A percentile compares a stretch with the other conserved stretches of the same genome.
phyloP scores from a whole-genome alignment of 2,113 vertebrate species.

The Mesembrinibis cayennensis region DNA sequence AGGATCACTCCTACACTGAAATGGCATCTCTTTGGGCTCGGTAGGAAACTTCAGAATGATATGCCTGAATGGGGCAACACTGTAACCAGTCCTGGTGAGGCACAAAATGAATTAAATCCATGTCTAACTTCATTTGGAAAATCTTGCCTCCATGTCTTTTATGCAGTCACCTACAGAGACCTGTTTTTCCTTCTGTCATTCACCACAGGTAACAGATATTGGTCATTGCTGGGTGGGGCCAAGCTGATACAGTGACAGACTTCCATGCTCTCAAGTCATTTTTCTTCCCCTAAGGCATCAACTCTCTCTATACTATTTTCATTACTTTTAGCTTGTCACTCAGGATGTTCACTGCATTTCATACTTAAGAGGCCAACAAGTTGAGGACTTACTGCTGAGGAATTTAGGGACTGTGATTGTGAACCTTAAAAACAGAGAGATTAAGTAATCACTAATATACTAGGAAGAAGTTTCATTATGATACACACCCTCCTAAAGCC shows the following conservation, averaged over 20 bases:
- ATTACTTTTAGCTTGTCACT: not conserved
- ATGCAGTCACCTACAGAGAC: not conserved
- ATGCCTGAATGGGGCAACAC: not conserved
- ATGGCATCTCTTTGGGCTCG: not conserved
- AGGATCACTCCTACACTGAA: not conserved
- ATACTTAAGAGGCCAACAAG: not conserved
- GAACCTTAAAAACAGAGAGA: not conserved
- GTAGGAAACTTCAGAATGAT: not conserved
- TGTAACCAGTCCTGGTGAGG: not conserved
- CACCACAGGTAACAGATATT: not conserved
- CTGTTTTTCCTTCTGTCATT: not conserved
- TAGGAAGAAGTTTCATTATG: not conserved
- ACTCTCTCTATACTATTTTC: not conserved
- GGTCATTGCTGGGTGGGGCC: not conserved
- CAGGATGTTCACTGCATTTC: not conserved
- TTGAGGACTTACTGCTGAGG: not conserved
- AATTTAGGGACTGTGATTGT: not conserved
- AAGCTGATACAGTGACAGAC: not conserved
- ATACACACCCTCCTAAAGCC: not conserved
- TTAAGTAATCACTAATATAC: not conserved
- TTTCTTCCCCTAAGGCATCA: not conserved
- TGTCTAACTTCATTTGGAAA: not conserved
- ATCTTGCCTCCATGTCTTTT: not conserved
- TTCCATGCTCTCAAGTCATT: not conserved
- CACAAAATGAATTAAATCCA: not conserved